Base-by-base conservation (phyloP, 2,888 invertebrate species). In the Drosophila recens region DNA sequence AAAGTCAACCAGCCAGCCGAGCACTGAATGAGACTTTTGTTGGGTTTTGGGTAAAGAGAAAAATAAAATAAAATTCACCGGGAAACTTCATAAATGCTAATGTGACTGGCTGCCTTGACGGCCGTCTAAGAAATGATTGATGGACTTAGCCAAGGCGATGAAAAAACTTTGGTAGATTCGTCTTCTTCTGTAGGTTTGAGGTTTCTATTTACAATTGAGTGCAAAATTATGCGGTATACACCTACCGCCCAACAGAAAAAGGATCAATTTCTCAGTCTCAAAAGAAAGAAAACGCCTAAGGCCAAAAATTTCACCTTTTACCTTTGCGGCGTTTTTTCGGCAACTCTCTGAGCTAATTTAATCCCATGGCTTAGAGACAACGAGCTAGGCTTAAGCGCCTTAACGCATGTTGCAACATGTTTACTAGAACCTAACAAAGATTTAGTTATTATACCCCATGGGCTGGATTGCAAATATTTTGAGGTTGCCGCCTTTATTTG, bases 21-120 rank as follows among this genome's bases (percentile, higher is more conserved):
- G 11, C 70, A 34, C 42, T 57, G 63, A 67, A 43, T 48, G 67
- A 65, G 56, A 57, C 63, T 65, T 69, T 79, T 75, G 64, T 77
- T 51, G n/a, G 33, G 3, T 63, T 48, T 40, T 46, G n/a, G 48
- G 33, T 20, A 10, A 64, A 51, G 58, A 13, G 6, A 63, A 46
- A 48, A 48, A 42, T 45, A 46, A 48, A 48, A 45, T 45, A 71
- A 73, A 78, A 75, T 66, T 73, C 49, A 69, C 52, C 70, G 62
- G 65, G 46, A 64, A 52, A 82, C 85, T 87, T 85, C 80, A 87
- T 87, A 85, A 87, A 85, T 85, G 84, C 82, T 85, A 87, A 84
- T 85, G 79, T 82, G 82, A 45, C 40, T 71, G 75, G 57, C 72
- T 73, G 80, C 38, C 64, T 67, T 79, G 77, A 80, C 77, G 79